phyloP scores from a whole-genome alignment of 2,113 vertebrate genomes.

The Albula glossodonta region DNA sequence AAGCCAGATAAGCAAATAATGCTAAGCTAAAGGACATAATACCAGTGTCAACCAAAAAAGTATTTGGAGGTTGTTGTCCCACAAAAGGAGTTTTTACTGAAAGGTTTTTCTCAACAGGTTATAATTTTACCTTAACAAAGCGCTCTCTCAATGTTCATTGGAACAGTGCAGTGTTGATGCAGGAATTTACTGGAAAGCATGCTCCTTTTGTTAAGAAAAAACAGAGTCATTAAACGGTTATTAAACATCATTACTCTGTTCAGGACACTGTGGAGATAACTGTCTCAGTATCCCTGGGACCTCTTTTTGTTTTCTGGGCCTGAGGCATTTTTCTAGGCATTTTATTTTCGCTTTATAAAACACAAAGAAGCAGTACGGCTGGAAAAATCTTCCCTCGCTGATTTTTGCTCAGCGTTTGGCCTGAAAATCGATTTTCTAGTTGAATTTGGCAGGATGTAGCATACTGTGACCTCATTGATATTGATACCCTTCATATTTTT shows the following conservation, averaged over 20 bases:
- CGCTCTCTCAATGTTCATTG: no score
- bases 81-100: no score
- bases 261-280: background rate
- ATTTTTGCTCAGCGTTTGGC: background rate
- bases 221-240: background rate
- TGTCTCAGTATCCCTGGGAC: background rate
- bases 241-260: background rate
- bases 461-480: background rate
- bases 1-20: no score
- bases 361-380: background rate
- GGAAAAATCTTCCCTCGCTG: background rate
- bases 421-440: background rate
- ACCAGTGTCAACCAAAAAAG: no score
- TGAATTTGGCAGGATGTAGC: conserved; percentile 1
- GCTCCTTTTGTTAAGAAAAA: no score
- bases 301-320: background rate
- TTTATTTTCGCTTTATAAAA: background rate
- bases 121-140: no score
- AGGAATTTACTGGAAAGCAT: no score
- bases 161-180: no score
- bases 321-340: background rate
- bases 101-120: no score
- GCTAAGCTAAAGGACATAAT: no score
- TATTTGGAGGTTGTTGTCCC: no score
- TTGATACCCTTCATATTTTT: background rate